Conservation (phyloP, 2,113 vertebrate genomes). For the Podarcis muralis region DNA sequence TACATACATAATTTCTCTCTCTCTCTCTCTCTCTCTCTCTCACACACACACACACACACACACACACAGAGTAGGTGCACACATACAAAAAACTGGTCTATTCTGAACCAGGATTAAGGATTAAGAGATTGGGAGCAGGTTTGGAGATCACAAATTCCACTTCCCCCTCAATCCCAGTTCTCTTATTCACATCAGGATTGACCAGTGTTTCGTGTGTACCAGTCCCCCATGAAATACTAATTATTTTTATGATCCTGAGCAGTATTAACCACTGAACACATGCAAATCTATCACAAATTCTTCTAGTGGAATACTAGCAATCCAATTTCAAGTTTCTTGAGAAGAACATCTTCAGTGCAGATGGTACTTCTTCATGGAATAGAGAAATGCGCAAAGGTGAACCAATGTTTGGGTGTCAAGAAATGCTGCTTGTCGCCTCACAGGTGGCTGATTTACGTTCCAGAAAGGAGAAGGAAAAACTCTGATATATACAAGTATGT, state of each 20-base stretch:
- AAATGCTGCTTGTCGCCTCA: slow-evolving; percentile 37
- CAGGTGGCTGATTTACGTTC: slow-evolving; percentile 29
- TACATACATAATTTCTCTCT: slow-evolving; percentile 38
- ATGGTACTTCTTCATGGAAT: slow-evolving; percentile 61
- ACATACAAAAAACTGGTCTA: background rate
- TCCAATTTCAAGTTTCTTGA: slow-evolving; percentile 46
- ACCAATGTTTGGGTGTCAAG: slow-evolving; percentile 57
- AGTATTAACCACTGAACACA: slow-evolving; percentile 60
- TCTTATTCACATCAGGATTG: background rate
- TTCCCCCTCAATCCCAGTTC: background rate
- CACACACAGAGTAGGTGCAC: background rate
- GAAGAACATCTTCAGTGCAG: slow-evolving; percentile 66
- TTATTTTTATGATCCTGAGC: slow-evolving; percentile 64
- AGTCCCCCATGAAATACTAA: slow-evolving; percentile 39
- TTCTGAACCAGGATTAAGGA: background rate
- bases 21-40: background rate
- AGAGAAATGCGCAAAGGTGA: slow-evolving; percentile 52
- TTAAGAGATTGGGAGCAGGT: background rate
- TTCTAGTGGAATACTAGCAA: slow-evolving; percentile 61
- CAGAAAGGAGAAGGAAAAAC: slow-evolving; percentile 35
- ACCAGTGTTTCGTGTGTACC: background rate
- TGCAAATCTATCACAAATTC: slow-evolving; percentile 61
- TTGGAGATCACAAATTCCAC: background rate
- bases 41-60: background rate
- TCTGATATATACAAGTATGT: slow-evolving; percentile 63